Conservation (phyloP, 2,113 vertebrate genomes). For the Rattus rattus region DNA sequence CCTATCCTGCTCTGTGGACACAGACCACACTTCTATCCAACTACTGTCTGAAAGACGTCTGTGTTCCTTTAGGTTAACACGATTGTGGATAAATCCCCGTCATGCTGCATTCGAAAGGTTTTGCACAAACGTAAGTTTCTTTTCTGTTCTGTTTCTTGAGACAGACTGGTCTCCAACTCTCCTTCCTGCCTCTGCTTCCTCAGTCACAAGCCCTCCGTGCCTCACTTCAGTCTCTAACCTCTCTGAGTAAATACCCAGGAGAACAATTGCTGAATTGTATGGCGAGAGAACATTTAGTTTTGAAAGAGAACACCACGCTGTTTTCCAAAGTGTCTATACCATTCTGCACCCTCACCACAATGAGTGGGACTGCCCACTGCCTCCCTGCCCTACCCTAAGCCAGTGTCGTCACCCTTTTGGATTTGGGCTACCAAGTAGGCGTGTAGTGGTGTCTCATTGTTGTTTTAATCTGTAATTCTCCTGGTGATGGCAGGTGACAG, state of each 20-base stretch:
- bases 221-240: neutral
- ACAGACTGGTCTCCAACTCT: neutral
- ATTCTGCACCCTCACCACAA: rapidly evolving
- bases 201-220: neutral
- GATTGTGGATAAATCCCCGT: rapidly evolving
- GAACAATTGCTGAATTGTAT: neutral
- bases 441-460: neutral
- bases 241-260: neutral
- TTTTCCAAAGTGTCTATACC: neutral
- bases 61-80: rapidly evolving
- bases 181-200: neutral
- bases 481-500: neutral
- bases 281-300: rapidly evolving
- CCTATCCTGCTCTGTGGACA: neutral
- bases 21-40: rapidly evolving
- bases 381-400: rapidly evolving
- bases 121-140: rapidly evolving
- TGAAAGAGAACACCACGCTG: neutral
- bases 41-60: neutral
- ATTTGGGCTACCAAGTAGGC: rapidly evolving
- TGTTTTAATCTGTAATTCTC: neutral
- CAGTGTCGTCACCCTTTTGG: neutral
- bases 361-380: neutral
- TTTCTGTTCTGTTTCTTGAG: neutral
- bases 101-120: neutral